phyloP scores from a whole-genome alignment of 2,888 invertebrate genomes.

The Strigamia maritima region DNA sequence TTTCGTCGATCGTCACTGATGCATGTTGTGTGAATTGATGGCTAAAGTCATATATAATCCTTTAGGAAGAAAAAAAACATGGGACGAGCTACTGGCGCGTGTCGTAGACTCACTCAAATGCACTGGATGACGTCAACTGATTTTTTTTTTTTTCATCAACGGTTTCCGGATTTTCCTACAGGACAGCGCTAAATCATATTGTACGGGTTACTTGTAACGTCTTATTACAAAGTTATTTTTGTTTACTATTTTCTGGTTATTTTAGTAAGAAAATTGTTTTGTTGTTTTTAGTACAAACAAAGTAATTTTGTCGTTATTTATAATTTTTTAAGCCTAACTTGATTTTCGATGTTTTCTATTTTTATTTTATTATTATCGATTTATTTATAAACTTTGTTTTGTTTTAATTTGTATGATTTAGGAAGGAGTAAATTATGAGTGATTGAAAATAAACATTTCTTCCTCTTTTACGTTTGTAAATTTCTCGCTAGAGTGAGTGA shows the following conservation, averaged over 20 bases:
- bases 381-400: no score
- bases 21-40: background rate
- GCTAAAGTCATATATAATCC: background rate
- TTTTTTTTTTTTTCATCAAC: background rate
- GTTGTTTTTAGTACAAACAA: no score
- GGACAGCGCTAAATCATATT: conserved; percentile 5
- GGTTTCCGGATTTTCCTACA: conserved; percentile 5
- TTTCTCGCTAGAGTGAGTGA: background rate
- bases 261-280: background rate
- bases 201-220: background rate
- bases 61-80: background rate
- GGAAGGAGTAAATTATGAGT: background rate
- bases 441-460: background rate
- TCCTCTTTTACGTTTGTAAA: background rate
- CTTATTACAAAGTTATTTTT: background rate
- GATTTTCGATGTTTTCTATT: no score
- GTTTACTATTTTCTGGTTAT: background rate
- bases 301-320: no score
- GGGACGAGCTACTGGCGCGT: conserved; percentile 4
- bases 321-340: no score
- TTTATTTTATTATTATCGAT: no score
- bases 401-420: background rate
- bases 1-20: background rate
- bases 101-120: background rate
- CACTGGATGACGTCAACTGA: background rate